These are phyloP conservation scores for Ricordea florida DNA, from an alignment of 92 coral and sea anemone genomes.

Conservation along the genomic window DNA sequence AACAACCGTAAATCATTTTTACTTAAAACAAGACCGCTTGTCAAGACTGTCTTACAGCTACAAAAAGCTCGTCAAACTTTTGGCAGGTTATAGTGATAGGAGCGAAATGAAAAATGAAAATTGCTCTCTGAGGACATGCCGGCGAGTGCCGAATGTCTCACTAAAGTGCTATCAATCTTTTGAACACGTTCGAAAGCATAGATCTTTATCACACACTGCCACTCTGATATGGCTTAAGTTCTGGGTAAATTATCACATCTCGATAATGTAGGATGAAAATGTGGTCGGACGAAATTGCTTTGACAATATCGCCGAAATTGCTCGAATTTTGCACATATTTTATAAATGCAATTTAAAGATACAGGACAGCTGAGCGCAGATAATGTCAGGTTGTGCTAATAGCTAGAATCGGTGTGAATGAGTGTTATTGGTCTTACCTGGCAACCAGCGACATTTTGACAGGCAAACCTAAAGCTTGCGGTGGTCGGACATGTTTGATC, in stretches of 20 bases:
- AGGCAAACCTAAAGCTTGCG: conserved; percentile 64
- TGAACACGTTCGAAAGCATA: conserved; percentile 43
- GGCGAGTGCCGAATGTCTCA: conserved; percentile 30
- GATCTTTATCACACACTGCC: conserved; percentile 44
- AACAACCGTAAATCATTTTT: conserved; percentile 91
- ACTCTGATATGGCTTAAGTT: conserved; percentile 17
- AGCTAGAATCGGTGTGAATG: conserved; percentile 54
- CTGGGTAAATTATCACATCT: not conserved
- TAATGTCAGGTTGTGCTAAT: conserved; percentile 77
- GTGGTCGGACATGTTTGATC: conserved; percentile 55
- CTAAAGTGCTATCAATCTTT: conserved; percentile 32
- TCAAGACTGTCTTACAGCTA: conserved; percentile 52
- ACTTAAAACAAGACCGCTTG: conserved; percentile 95
- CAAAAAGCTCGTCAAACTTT: conserved; percentile 43
- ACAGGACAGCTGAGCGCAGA: conserved; percentile 62
- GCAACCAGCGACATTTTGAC: conserved; percentile 67
- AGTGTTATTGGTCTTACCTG: conserved; percentile 53
- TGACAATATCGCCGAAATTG: conserved; percentile 55
- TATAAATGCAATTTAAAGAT: conserved; percentile 68
- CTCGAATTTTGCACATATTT: conserved; percentile 70
- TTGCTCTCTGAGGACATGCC: conserved; percentile 57
- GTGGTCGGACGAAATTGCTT: not conserved
- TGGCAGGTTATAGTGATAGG: conserved; percentile 69
- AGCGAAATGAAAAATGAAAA: conserved; percentile 86
- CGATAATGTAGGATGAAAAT: not conserved